Conservation (phyloP, 2,888 invertebrate genomes). For the Scaeva pyrastri region DNA sequence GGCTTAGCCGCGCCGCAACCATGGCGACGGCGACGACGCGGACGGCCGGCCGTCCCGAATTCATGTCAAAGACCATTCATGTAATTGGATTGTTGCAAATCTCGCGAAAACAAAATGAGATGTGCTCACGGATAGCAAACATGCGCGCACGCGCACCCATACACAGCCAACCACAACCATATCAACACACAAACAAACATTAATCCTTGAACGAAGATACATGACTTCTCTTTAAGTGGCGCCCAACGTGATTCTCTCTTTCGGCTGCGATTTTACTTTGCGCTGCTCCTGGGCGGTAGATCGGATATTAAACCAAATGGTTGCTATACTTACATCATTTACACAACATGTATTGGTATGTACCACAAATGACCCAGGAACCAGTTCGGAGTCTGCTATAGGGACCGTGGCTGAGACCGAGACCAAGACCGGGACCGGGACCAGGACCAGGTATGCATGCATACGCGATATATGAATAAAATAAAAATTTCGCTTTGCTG, state of each 20-base stretch:
- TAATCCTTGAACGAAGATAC: constrained; percentile 45
- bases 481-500: constrained; percentile 62
- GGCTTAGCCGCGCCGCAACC: background rate
- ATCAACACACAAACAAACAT: constrained; percentile 3
- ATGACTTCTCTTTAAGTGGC: constrained; percentile 69
- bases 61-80: constrained; percentile 76
- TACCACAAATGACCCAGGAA: constrained; percentile 74
- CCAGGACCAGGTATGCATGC: constrained; percentile 68
- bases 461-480: constrained; percentile 72
- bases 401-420: too few species aligned
- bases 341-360: constrained; percentile 74
- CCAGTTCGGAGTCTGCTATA: constrained; percentile 27
- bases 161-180: background rate
- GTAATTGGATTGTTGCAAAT: constrained; percentile 76
- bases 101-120: constrained; percentile 76
- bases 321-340: constrained; percentile 74
- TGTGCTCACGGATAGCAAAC: constrained; percentile 75
- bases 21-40: too few species aligned
- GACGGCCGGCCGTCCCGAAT: constrained; percentile 29
- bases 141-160: constrained; percentile 74
- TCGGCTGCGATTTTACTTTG: constrained; percentile 1
- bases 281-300: constrained; percentile 70
- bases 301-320: constrained; percentile 74
- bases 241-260: constrained; percentile 57
- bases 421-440: too few species aligned